Evolutionary conservation across 1,140 invertebrate species (phyloP).

Genomic region (Drosophila pectinifera): DNA sequence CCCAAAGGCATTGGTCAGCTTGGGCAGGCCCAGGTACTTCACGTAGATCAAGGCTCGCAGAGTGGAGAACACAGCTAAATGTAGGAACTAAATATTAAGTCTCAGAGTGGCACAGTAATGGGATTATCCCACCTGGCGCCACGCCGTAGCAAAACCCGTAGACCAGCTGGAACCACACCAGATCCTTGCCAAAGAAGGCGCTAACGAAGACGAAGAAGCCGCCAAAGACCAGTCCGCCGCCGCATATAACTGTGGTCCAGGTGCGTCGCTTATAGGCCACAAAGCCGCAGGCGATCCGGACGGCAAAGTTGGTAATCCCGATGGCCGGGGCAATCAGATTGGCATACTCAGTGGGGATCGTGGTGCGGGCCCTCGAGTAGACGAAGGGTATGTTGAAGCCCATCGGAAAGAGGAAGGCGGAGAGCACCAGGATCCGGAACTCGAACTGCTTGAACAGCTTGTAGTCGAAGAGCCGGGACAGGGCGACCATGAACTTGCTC

Average conservation of each 20-base stretch:
- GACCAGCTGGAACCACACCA: slow-evolving; percentile 88
- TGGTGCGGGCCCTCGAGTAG: slow-evolving; percentile 55
- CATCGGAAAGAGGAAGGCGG: slow-evolving; percentile 72
- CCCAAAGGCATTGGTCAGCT: slow-evolving; percentile 80
- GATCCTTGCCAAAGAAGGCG: slow-evolving; percentile 65
- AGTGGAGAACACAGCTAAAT: slow-evolving; percentile 68
- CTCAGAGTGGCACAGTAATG: too few species aligned
- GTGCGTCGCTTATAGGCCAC: slow-evolving; percentile 53
- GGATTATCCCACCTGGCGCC: slow-evolving; percentile 89
- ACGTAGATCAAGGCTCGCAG: slow-evolving; percentile 76
- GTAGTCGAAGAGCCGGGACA: slow-evolving; percentile 65
- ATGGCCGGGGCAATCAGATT: slow-evolving; percentile 63
- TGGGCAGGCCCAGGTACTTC: slow-evolving; percentile 66
- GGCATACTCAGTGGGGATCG: slow-evolving; percentile 40
- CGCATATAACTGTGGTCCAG: slow-evolving; percentile 64
- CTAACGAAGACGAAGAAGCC: slow-evolving; percentile 55
- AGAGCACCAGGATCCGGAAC: slow-evolving; percentile 60
- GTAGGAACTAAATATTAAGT: background rate
- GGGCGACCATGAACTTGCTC: slow-evolving; percentile 24
- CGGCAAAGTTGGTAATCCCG: slow-evolving; percentile 57
- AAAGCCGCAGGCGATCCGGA: slow-evolving; percentile 61
- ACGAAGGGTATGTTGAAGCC: slow-evolving; percentile 80
- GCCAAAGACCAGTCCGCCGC: slow-evolving; percentile 66
- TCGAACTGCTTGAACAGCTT: slow-evolving; percentile 58
- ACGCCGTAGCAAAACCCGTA: slow-evolving; percentile 94